Evolutionary conservation across 2,888 invertebrate species (phyloP).

Genomic region (Epinotia brunnichana): DNA sequence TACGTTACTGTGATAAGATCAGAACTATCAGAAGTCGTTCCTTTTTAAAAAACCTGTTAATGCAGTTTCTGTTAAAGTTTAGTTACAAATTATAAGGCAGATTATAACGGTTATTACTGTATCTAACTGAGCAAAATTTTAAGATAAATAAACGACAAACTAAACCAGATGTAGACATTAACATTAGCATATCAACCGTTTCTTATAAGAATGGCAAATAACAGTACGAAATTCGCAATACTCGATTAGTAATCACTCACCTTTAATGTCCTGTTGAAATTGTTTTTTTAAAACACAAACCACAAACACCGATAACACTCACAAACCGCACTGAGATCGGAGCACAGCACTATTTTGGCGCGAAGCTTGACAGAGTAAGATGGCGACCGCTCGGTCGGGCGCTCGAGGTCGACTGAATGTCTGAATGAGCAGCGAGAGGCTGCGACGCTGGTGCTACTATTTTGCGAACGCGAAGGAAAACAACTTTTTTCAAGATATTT

Average conservation of each 20-base stretch:
- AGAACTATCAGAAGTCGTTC: neutral
- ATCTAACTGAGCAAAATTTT: slow-evolving; percentile 21
- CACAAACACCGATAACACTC: slow-evolving; percentile 46
- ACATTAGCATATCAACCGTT: slow-evolving; percentile 39
- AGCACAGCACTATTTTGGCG: slow-evolving; percentile 63
- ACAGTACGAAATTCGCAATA: slow-evolving; percentile 28
- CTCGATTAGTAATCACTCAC: slow-evolving; percentile 29
- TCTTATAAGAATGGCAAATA: slow-evolving; percentile 37
- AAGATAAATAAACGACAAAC: slow-evolving; percentile 25
- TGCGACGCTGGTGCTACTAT: slow-evolving; percentile 28
- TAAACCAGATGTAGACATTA: slow-evolving; percentile 35
- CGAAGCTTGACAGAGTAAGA: slow-evolving; percentile 67
- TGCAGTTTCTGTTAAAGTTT: neutral
- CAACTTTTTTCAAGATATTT: slow-evolving; percentile 36
- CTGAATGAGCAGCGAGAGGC: slow-evolving; percentile 60
- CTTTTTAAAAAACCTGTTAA: slow-evolving; percentile 5
- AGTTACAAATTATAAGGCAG: slow-evolving; percentile 2
- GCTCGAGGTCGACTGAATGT: slow-evolving; percentile 78
- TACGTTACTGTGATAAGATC: slow-evolving; percentile 11
- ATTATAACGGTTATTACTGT: neutral
- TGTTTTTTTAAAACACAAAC: slow-evolving; percentile 41
- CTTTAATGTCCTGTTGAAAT: slow-evolving; percentile 26
- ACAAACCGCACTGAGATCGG: slow-evolving; percentile 35
- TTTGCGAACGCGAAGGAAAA: slow-evolving; percentile 43
- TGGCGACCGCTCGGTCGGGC: slow-evolving; percentile 60